These are phyloP conservation scores for Heptranchias perlo DNA, from an alignment of 2,113 vertebrate species.

Conservation along the genomic window DNA sequence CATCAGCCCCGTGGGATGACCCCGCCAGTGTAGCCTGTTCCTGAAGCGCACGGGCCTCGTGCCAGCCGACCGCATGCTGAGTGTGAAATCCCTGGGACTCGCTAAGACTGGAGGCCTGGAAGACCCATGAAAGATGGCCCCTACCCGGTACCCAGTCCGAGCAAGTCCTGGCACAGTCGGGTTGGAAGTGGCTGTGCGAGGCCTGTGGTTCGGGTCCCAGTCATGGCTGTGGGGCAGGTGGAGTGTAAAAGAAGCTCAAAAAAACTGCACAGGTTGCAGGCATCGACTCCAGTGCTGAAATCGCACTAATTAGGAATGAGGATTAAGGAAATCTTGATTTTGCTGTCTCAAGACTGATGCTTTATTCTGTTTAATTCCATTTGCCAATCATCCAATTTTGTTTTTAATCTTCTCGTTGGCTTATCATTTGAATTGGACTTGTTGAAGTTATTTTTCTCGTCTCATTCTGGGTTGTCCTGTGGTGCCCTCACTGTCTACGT, in stretches of 20 bases:
- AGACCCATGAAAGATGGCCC: not conserved
- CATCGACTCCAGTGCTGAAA: not conserved
- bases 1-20: not conserved
- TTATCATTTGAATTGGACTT: not conserved
- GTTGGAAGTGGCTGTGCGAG: not conserved
- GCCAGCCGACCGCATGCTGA: not conserved
- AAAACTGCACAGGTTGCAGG: not conserved
- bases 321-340: too few relatives aligned
- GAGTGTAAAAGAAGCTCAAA: not conserved
- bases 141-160: not conserved
- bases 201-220: not conserved
- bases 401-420: not conserved
- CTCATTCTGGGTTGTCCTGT: not conserved
- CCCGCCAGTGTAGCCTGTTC: not conserved
- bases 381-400: not conserved
- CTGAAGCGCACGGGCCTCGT: not conserved
- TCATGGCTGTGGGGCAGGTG: not conserved
- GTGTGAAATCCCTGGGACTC: not conserved
- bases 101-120: too few relatives aligned
- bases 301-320: not conserved
- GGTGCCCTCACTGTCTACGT: not conserved
- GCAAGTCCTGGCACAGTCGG: not conserved
- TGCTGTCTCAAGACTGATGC: not conserved
- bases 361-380: not conserved
- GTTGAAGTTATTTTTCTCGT: not conserved